These are phyloP conservation scores for Eurypyga helias DNA, from an alignment of 2,113 vertebrate genomes.

Conservation along the genomic window DNA sequence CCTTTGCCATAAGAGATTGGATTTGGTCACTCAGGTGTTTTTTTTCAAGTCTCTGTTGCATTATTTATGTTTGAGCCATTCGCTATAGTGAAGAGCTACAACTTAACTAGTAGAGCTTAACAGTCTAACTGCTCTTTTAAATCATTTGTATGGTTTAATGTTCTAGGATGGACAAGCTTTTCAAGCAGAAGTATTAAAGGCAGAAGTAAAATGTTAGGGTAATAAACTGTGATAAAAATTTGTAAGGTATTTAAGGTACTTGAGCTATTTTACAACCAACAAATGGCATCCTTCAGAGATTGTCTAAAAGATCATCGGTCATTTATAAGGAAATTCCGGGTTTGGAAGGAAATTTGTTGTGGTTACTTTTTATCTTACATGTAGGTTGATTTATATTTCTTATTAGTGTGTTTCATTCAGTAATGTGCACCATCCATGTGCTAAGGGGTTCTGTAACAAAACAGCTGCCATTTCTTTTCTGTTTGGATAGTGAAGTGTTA, in stretches of 20 bases:
- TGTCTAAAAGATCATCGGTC: not conserved
- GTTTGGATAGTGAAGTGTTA: not conserved
- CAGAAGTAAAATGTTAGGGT: not conserved
- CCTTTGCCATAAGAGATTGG: not conserved
- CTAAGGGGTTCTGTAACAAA: not conserved
- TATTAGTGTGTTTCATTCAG: not conserved
- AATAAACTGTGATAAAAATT: not conserved
- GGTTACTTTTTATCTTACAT: not conserved
- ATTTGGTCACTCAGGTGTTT: not conserved
- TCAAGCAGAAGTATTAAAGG: not conserved
- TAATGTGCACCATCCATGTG: not conserved
- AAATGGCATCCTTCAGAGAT: not conserved
- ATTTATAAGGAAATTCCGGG: not conserved
- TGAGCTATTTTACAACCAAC: not conserved
- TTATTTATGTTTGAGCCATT: not conserved
- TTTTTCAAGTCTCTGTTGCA: not conserved
- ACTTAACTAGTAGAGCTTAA: not conserved
- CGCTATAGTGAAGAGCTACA: accelerated
- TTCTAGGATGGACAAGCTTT: not conserved
- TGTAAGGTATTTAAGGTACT: not conserved
- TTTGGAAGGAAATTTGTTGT: not conserved
- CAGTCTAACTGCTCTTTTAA: not conserved
- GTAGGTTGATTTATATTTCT: not conserved
- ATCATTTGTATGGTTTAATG: not conserved
- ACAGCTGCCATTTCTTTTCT: not conserved